Evolutionary conservation across 2,797 vertebrate species (phyloP).

Genomic region (Galaxias olidus): DNA sequence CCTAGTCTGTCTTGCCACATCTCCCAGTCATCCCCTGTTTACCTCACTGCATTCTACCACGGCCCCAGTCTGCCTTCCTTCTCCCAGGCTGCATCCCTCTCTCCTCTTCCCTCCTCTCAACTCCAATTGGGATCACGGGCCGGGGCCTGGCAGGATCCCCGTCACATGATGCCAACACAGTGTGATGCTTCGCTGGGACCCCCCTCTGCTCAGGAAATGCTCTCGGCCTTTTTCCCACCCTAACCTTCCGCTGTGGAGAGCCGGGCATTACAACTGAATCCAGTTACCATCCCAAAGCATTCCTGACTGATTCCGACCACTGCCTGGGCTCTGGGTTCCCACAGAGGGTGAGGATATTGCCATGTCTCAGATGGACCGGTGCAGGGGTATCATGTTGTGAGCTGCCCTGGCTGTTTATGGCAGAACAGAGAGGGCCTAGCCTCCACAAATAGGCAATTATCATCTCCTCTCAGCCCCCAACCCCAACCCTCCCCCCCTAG

Average conservation of each 20-base stretch:
- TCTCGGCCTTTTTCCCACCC: slow-evolving; percentile 76
- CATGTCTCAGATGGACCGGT: slow-evolving; percentile 59
- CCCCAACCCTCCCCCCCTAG: slow-evolving; percentile 43
- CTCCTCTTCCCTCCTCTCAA: slow-evolving; percentile 17
- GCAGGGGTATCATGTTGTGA: slow-evolving; percentile 67
- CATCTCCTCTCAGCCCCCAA: slow-evolving; percentile 53
- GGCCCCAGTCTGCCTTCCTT: slow-evolving; percentile 4
- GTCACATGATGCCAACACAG: slow-evolving; percentile 73
- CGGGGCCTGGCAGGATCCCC: slow-evolving; percentile 62
- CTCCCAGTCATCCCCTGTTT: neutral
- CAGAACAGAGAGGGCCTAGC: slow-evolving; percentile 65
- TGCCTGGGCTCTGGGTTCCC: slow-evolving; percentile 64
- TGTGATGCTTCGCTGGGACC: slow-evolving; percentile 80
- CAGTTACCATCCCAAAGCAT: slow-evolving; percentile 73
- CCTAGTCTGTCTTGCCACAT: neutral
- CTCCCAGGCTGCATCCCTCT: neutral
- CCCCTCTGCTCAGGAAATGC: slow-evolving; percentile 78
- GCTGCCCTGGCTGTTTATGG: slow-evolving; percentile 67
- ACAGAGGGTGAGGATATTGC: slow-evolving; percentile 69
- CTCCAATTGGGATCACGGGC: slow-evolving; percentile 58
- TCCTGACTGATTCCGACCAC: slow-evolving; percentile 74
- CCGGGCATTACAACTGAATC: slow-evolving; percentile 69
- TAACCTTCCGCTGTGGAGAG: slow-evolving; percentile 69
- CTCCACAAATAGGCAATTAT: slow-evolving; percentile 73
- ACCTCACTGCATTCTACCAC: neutral